Conservation (phyloP, 2,797 vertebrate genomes). For the Loriculus beryllinus region DNA sequence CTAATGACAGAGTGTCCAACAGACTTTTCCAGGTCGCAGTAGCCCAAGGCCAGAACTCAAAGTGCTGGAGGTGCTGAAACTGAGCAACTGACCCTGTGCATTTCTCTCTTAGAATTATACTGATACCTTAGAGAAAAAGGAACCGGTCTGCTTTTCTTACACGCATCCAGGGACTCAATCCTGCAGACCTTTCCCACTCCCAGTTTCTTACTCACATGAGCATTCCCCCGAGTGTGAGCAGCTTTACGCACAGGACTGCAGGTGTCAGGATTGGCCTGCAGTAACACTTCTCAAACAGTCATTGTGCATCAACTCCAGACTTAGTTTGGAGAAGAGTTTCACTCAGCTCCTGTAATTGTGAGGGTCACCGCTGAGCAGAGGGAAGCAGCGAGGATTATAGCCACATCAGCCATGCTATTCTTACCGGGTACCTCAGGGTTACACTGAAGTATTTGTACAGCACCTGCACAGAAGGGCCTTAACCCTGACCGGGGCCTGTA, state of each 20-base stretch:
- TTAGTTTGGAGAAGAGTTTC: neutral
- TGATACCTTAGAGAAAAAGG: neutral
- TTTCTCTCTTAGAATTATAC: neutral
- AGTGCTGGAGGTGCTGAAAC: neutral
- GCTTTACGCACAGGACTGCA: constrained; percentile 5
- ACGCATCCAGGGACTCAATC: neutral
- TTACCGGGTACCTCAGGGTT: neutral
- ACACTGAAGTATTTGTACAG: neutral
- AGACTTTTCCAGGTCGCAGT: constrained; percentile 1
- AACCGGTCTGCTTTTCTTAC: neutral
- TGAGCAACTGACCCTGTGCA: neutral
- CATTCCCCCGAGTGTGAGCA: constrained; percentile 22
- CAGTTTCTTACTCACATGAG: neutral
- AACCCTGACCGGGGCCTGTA: neutral
- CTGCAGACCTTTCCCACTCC: neutral
- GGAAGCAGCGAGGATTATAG: neutral
- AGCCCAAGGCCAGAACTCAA: constrained; percentile 1
- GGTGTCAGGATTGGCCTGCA: neutral
- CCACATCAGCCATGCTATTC: neutral
- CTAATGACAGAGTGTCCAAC: neutral
- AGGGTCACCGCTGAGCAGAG: neutral
- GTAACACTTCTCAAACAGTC: neutral
- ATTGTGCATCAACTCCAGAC: neutral
- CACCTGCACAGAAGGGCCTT: neutral
- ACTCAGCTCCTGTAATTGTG: neutral